Evolutionary conservation across 2,888 invertebrate genomes (phyloP).

Genomic region (Anaspis maculata): DNA sequence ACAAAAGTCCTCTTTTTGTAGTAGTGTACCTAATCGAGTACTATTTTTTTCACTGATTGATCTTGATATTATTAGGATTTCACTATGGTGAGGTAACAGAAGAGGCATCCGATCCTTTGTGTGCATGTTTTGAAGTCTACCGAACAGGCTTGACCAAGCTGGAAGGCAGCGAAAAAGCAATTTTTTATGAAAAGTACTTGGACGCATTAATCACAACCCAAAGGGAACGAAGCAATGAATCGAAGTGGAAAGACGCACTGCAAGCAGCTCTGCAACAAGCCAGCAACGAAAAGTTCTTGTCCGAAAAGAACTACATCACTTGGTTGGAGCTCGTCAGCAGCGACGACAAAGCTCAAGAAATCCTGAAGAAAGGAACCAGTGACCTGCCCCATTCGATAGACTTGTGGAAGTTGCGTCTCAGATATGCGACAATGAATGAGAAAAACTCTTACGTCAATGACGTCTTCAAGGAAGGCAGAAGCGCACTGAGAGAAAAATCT

Average conservation of each 20-base stretch:
- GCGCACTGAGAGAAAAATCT: conserved; percentile 37
- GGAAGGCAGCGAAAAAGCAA: too few species aligned
- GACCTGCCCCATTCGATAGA: conserved; percentile 41
- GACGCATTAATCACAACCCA: too few species aligned
- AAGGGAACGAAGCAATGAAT: conserved; percentile 6
- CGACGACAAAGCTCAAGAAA: conserved; percentile 10
- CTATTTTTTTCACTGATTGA: too few species aligned
- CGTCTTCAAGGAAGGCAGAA: conserved; percentile 32
- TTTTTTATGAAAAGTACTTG: too few species aligned
- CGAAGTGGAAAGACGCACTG: conserved; percentile 39
- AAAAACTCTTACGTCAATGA: conserved; percentile 34
- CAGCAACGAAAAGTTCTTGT: conserved; percentile 21
- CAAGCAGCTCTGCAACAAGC: conserved; percentile 40
- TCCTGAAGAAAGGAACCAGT: conserved; percentile 36
- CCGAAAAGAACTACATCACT: conserved; percentile 30
- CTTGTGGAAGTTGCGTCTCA: conserved; percentile 47
- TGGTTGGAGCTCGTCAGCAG: conserved; percentile 30
- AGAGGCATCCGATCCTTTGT: too few species aligned
- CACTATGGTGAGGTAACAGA: too few species aligned
- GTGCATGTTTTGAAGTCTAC: not conserved
- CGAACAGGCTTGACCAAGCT: too few species aligned
- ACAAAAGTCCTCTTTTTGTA: too few species aligned
- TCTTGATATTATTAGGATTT: too few species aligned
- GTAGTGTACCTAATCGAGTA: too few species aligned
- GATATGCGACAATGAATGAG: conserved; percentile 41